Conservation (phyloP, 2,797 vertebrate genomes). For the Pseudochromis fuscus region DNA sequence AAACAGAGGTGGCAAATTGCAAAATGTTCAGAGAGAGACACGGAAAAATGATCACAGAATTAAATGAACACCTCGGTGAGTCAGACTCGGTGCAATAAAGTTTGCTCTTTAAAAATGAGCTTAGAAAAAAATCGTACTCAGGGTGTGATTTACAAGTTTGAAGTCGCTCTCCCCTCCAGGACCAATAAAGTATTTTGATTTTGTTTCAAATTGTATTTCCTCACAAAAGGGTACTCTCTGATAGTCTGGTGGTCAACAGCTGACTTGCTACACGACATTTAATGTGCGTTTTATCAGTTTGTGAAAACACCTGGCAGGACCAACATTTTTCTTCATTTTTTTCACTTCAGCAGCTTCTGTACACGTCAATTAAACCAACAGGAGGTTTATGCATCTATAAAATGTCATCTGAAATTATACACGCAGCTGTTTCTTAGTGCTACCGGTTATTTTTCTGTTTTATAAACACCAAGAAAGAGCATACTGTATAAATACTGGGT, state of each 20-base stretch:
- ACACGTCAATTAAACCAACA: constrained; percentile 18
- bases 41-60: constrained; percentile 25
- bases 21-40: constrained; percentile 28
- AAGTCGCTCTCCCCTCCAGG: too few relatives aligned
- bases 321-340: not conserved
- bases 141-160: constrained; percentile 7
- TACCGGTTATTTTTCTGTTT: not conserved
- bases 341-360: not conserved
- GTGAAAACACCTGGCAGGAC: constrained; percentile 25
- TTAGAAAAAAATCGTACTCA: constrained; percentile 14
- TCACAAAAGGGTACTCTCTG: constrained; percentile 7
- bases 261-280: constrained; percentile 16
- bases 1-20: constrained; percentile 42
- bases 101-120: constrained; percentile 27
- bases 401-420: constrained; percentile 36
- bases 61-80: constrained; percentile 24
- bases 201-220: not conserved
- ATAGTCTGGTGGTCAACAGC: not conserved
- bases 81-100: not conserved
- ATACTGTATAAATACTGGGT: constrained; percentile 44
- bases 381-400: constrained; percentile 2
- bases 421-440: constrained; percentile 38
- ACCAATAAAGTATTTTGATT: too few relatives aligned
- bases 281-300: constrained; percentile 4
- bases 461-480: not conserved